Evolutionary conservation across 2,888 invertebrate species (phyloP).

Genomic region (Hyposoter dolosus): DNA sequence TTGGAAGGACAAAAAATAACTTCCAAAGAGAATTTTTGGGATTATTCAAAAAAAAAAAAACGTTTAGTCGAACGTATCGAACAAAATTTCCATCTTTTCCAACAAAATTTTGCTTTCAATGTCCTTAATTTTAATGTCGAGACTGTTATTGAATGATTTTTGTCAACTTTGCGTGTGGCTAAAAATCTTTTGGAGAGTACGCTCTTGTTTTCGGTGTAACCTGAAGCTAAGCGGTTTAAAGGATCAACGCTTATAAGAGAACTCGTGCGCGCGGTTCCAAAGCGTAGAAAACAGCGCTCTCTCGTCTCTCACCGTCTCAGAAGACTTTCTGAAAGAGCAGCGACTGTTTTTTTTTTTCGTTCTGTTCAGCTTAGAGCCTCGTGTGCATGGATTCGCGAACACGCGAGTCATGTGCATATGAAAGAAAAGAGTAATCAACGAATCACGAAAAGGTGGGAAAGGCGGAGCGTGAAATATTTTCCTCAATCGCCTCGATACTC

Average conservation of each 20-base stretch:
- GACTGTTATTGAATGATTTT: conserved; percentile 45
- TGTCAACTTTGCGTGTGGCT: conserved; percentile 71
- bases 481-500: neutral
- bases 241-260: conserved; percentile 82
- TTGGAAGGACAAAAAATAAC: too few species aligned
- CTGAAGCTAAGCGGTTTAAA: conserved; percentile 85
- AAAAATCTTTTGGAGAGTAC: conserved; percentile 81
- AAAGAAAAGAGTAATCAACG: neutral
- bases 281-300: conserved; percentile 40
- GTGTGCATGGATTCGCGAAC: conserved; percentile 47
- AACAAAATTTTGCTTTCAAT: too few species aligned
- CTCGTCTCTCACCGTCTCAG: conserved; percentile 58
- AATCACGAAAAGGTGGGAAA: conserved; percentile 40
- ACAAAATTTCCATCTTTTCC: too few species aligned
- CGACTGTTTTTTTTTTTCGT: conserved; percentile 10
- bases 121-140: conserved; percentile 8
- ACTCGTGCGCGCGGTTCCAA: conserved; percentile 71
- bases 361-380: conserved; percentile 8
- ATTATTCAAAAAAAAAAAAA: too few species aligned
- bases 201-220: conserved; percentile 85
- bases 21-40: too few species aligned
- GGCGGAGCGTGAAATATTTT: conserved; percentile 17
- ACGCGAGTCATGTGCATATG: conserved; percentile 40
- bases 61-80: too few species aligned
- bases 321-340: conserved; percentile 62